Evolutionary conservation across 2,888 invertebrate genomes (phyloP), one percentile per base, ranked within the genome.

Genomic region (Tachina fera): DNA sequence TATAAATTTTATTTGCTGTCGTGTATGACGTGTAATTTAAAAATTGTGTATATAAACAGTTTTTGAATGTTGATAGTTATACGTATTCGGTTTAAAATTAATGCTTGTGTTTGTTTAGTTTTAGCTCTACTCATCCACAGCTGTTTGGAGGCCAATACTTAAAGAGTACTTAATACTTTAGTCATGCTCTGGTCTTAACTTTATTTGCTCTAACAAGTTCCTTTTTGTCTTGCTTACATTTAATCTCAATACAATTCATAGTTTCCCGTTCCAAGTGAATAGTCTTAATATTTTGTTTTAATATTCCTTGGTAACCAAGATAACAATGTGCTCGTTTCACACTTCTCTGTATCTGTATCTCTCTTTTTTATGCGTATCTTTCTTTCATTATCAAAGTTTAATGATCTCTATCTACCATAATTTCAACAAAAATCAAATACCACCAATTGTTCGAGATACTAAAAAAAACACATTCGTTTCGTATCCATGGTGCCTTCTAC

Each of bases 381-480:
- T 49, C 13, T 58, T 81, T 49, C 43, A 63, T 67, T 83, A 83
- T 83, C 83, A 77, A 65, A 83, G 83, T 83, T 83, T 58, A 83
- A 77, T 77, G 83, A 83, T 83, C 83, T 83, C 71, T 14, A 58
- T 22, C 39, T 41, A 49, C 65, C 45, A 16, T 45, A 76, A 70
- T 61, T 76, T 70, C 41, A 56, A 68, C 41, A 56, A 68, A 70
- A 77, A 60, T 6, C 31, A 67, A 58, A 72, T 47, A 72, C 51
- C 77, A 83, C 58, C 83, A 71, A 83, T 83, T 83, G 83, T 77
- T 83, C 9, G 77, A 77, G 67, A 83, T 74, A 79, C 53, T 63
- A 11, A 39, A 39, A 53, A 70, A 56, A 16, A 43, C 39, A 13
- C 16, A 81, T 3, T 49, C 43, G 14, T 31, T 31, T 31, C 45